Conservation (phyloP, 2,113 vertebrate species). For the Brienomyrus brachyistius region DNA sequence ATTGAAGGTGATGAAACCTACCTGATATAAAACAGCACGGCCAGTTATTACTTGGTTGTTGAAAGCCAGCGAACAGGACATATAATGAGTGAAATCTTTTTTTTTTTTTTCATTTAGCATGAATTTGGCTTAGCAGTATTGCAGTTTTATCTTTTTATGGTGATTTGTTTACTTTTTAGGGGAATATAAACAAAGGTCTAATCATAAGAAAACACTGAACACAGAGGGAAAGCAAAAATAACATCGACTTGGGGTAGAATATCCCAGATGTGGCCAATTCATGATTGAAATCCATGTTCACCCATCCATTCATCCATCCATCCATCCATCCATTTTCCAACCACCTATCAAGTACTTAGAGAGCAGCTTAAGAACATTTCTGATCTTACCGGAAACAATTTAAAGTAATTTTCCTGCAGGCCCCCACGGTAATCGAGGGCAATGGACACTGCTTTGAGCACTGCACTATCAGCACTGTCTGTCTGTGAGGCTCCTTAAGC, state of each 20-base stretch:
- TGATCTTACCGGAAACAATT: not conserved
- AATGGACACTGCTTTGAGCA: not conserved
- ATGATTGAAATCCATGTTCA: not conserved
- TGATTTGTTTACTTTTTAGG: not conserved
- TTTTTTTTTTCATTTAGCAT: not conserved
- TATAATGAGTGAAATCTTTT: not conserved
- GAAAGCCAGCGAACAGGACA: not conserved
- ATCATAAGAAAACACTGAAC: not conserved
- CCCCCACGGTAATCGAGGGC: not conserved
- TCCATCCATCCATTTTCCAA: not conserved
- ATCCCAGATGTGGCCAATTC: not conserved
- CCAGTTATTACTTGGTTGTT: not conserved
- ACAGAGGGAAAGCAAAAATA: not conserved
- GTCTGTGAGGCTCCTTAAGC: not conserved
- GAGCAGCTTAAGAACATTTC: not conserved
- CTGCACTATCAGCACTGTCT: not conserved
- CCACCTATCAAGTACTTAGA: not conserved
- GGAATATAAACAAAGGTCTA: not conserved
- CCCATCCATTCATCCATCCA: not conserved
- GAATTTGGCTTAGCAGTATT: not conserved
- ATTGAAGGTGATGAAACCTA: not conserved
- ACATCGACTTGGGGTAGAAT: not conserved
- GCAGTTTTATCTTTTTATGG: not conserved
- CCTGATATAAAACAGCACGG: not conserved
- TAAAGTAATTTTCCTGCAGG: not conserved